Percentiles rank a stretch among this genome's conserved stretches.
Conservation (phyloP, 2,888 invertebrate species). For the Latrodectus elegans region DNA sequence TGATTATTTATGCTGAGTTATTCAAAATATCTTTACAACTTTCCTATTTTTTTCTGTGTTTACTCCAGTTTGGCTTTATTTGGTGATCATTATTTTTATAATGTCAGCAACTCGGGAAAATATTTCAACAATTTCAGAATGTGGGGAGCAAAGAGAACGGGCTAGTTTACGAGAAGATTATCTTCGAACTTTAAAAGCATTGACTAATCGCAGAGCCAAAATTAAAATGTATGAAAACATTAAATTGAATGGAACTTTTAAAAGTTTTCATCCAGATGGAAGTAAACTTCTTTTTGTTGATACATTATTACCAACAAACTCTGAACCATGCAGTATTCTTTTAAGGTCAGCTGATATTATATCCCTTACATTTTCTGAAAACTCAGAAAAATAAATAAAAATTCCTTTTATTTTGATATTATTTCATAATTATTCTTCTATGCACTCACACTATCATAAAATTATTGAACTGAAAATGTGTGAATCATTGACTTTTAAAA, state of each 20-base stretch:
- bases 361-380: background rate
- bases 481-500: too few species aligned
- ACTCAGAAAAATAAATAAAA: background rate
- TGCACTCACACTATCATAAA: too few species aligned
- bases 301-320: background rate
- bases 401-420: background rate
- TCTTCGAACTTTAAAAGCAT: background rate
- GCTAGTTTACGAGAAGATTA: constrained; percentile 23
- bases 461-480: too few species aligned
- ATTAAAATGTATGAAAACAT: constrained; percentile 6
- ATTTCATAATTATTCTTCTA: too few species aligned
- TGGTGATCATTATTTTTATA: too few species aligned
- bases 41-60: too few species aligned
- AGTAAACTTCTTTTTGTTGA: background rate
- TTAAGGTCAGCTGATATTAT: constrained; percentile 4
- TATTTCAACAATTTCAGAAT: too few species aligned
- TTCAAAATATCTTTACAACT: too few species aligned
- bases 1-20: too few species aligned
- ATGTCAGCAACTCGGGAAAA: too few species aligned
- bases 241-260: background rate
- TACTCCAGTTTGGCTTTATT: too few species aligned
- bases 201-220: background rate
- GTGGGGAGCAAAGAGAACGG: background rate
- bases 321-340: background rate
- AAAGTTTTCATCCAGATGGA: constrained; percentile 10